Conservation (phyloP, 2,113 vertebrate species). For the Tachysurus fulvidraco region DNA sequence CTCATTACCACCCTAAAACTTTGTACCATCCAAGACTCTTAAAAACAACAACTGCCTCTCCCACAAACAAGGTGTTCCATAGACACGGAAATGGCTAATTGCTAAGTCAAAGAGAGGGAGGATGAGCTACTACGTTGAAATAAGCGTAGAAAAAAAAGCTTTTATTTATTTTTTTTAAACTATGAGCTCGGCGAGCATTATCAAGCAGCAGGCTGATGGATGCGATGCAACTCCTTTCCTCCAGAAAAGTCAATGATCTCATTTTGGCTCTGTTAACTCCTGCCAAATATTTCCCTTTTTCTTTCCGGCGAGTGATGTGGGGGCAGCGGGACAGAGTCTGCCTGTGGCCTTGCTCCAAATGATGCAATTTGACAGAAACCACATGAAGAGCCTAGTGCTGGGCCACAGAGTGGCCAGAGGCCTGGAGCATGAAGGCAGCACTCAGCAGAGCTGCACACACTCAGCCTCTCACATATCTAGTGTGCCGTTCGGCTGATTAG, state of each 20-base stretch:
- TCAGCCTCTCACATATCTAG: conserved; percentile 40
- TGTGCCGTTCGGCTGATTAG: conserved; percentile 50
- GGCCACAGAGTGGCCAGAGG: conserved; percentile 37
- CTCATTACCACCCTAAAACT: conserved; percentile 33
- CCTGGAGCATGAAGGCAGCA: conserved; percentile 38
- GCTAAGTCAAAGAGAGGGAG: conserved; percentile 40
- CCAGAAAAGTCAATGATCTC: conserved; percentile 61
- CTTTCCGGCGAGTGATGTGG: conserved; percentile 41
- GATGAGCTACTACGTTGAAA: conserved; percentile 41
- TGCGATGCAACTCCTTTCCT: conserved; percentile 55
- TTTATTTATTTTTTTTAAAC: conserved; percentile 8
- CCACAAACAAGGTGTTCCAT: conserved; percentile 39
- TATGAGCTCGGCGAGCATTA: conserved; percentile 40
- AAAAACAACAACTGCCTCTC: conserved; percentile 2
- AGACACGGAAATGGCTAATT: conserved; percentile 45
- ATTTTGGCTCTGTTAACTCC: conserved; percentile 62
- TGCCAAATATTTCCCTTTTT: conserved; percentile 62
- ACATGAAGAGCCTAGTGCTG: conserved; percentile 51
- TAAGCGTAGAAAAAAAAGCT: neutral
- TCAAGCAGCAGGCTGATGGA: conserved; percentile 52
- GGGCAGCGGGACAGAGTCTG: conserved; percentile 48
- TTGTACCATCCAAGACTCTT: conserved; percentile 14
- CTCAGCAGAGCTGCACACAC: conserved; percentile 17
- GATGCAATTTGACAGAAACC: conserved; percentile 64
- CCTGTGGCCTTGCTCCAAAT: conserved; percentile 60